A percentile compares a stretch with the other conserved stretches of the same genome.
Evolutionary conservation across 2,888 invertebrate species (phyloP).

Genomic region (Tetragonula carbonaria): DNA sequence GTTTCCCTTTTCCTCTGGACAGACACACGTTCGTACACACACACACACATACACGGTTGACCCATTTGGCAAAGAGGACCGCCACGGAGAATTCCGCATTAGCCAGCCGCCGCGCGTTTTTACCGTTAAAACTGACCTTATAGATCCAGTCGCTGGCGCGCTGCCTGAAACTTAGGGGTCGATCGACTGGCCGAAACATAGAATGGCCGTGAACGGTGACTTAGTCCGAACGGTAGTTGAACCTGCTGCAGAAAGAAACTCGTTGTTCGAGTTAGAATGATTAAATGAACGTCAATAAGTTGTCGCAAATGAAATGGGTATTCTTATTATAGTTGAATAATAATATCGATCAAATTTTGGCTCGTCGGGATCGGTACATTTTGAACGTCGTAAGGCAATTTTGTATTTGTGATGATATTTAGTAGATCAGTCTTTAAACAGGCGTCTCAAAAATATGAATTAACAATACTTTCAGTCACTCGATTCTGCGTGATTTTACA

Average conservation of each 20-base stretch:
- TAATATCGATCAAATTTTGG: no score
- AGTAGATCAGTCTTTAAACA: no score
- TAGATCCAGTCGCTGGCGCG: slow-evolving; percentile 79
- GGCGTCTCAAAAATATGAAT: no score
- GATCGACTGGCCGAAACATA: slow-evolving; percentile 80
- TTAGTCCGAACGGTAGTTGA: slow-evolving; percentile 46
- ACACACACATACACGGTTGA: slow-evolving; percentile 51
- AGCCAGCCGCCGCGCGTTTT: slow-evolving; percentile 64
- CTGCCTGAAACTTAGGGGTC: slow-evolving; percentile 77
- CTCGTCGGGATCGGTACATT: no score
- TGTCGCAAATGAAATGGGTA: no score
- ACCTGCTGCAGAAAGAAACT: slow-evolving; percentile 45
- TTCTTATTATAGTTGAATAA: no score
- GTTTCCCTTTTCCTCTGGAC: slow-evolving; percentile 15
- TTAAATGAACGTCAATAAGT: not conserved
- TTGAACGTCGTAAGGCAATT: no score
- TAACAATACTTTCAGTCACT: no score
- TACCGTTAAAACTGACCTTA: slow-evolving; percentile 78
- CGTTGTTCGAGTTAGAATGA: slow-evolving; percentile 8
- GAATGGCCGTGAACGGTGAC: slow-evolving; percentile 76
- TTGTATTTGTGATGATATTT: no score
- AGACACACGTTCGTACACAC: no score
- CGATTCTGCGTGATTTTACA: no score
- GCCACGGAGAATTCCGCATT: slow-evolving; percentile 68
- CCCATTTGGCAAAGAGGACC: slow-evolving; percentile 72